These are phyloP conservation scores for Paralvinella palmiformis DNA, from an alignment of 1,140 invertebrate species.

Conservation along the genomic window DNA sequence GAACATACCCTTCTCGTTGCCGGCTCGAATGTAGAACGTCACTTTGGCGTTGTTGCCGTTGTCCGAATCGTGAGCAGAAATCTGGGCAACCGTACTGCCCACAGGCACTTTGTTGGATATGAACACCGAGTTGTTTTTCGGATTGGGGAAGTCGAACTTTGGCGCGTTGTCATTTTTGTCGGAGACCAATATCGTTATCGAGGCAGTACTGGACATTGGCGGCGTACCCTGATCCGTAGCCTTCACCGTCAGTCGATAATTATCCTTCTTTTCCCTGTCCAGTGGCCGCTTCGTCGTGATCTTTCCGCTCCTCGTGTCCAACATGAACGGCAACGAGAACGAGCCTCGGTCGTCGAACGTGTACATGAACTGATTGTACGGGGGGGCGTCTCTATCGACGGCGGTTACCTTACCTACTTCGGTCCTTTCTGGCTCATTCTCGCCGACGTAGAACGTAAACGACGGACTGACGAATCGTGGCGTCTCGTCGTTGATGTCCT, in stretches of 20 bases:
- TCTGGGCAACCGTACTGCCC: slow-evolving; percentile 3
- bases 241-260: slow-evolving; percentile 1
- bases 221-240: slow-evolving; percentile 52
- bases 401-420: slow-evolving; percentile 11
- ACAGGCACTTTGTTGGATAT: slow-evolving; percentile 15
- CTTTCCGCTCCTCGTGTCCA: slow-evolving; percentile 13
- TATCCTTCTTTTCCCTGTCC: slow-evolving; percentile 9
- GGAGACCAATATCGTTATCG: slow-evolving; percentile 8
- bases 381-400: slow-evolving; percentile 10
- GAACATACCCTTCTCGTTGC: slow-evolving; percentile 5
- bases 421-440: slow-evolving; percentile 1
- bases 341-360: not conserved
- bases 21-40: not conserved
- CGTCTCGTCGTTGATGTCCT: slow-evolving; percentile 20
- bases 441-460: not conserved
- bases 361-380: slow-evolving; percentile 13
- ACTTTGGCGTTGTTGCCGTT: slow-evolving; percentile 17
- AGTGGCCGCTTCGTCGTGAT: slow-evolving; percentile 8
- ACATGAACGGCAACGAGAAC: not conserved
- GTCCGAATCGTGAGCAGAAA: slow-evolving; percentile 15
- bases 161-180: slow-evolving; percentile 20
- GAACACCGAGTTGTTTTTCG: slow-evolving; percentile 8
- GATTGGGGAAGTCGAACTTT: slow-evolving; percentile 11
- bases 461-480: slow-evolving; percentile 6
- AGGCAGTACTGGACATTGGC: slow-evolving; percentile 74